Evolutionary conservation across 2,113 vertebrate genomes (phyloP), one percentile per base, ranked within the genome.

Genomic region (Gambusia holbrooki): DNA sequence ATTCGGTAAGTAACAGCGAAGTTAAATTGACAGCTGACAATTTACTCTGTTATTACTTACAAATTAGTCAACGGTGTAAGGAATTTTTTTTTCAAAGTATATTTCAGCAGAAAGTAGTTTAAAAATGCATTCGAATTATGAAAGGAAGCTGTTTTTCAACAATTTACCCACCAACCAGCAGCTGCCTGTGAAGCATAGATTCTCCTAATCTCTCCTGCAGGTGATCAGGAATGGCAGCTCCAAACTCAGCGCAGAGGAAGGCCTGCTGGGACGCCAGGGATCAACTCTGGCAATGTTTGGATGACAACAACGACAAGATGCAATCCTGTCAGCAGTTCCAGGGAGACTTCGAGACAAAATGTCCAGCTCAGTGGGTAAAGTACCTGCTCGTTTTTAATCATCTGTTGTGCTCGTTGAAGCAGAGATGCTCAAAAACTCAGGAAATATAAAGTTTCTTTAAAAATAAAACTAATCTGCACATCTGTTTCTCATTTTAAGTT

Each of bases 341-440:
- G 74, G 79, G 25, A 1, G 75, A 93, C 3, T 97, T 97, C 79
- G 96, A 97, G 83, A 65, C 90, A 0, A 93, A 80, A n/a, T 99
- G 97, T 15, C 97, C 98, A 0, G 93, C 93, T 29, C 97, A 97
- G 70, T 98, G 98, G 97, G 97, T 99, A 92, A 94, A 93, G 2
- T 12, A 5, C 9, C 14, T 14, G 1, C 27, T 61, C 17, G 48
- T 51, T 17, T 54, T 22, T 58, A 25, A 58, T 3, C 22, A 58
- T 3, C 22, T n/a, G 51, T 13, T 14, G 19, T 51, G 22, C 32
- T 51, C 63, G 58, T 30, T 25, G 12, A 6, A 8, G 13, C 10
- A 33, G 4, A 54, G 10, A 54, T 33, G 4, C 0, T 19, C 22
- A 6, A 8, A 30, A 30, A 30, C 12, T 30, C 15, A 30, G 42